Evolutionary conservation across 2,797 vertebrate genomes (phyloP), one percentile per base, ranked within the genome.

Genomic region (Acestrorhynchus altus): DNA sequence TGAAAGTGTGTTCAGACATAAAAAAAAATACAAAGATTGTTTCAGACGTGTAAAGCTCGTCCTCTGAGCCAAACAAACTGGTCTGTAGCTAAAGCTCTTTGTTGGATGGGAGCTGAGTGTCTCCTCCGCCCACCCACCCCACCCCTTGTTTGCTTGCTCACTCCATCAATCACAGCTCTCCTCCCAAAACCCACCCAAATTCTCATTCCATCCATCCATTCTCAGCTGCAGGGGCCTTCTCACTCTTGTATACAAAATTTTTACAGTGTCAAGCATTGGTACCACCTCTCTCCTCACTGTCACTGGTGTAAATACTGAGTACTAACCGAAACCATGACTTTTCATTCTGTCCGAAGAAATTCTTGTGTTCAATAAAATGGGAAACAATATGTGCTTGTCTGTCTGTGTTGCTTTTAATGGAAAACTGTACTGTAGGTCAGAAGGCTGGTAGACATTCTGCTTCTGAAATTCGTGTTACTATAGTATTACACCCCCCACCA

Each of bases 331-430:
- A 92, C 86, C 84, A 92, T 94, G 94, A 96, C 94, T 95, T 95
- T 95, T 93, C 94, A 95, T 95, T 96, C 93, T 96, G 95, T 95
- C 95, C 92, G 93, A 59, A 95, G 31, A 6, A 85, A 94, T 93
- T 94, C 91, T 93, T 96, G 95, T 97, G 95, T 96, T 96, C 93
- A 96, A 97, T 96, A 98, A 98, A 97, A 93, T 85, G 83, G 83
- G 79, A 86, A 86, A 84, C n/a, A 59, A 31, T 76, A 79, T 39
- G 16, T 59, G 4, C 8, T 5, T 63, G 35, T 60, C 52, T 67
- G 77, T 72, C 40, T 79, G 35, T 18, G 10, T 57, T 81, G n/a
- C 22, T 28, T 74, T 79, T 54, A 13, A 35, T 59, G 24, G 59
- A 31, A 39, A 68, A 72, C 26, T 35, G 6, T 6, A 35, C 31